Conservation (phyloP, 2,888 invertebrate species). For the Romanomermis culicivorax region DNA sequence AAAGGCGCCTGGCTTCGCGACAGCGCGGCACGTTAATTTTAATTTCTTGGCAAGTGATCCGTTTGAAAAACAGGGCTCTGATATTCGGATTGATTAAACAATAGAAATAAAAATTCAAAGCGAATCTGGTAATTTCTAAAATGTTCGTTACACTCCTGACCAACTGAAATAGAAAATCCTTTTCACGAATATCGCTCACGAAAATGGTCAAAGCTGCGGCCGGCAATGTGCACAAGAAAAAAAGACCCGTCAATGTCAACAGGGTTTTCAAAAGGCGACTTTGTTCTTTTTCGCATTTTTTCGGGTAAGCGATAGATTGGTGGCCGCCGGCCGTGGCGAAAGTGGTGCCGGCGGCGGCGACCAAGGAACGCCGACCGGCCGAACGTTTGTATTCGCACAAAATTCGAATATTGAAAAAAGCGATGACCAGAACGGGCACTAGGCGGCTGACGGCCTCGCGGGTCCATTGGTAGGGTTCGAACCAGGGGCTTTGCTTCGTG, state of each 20-base stretch:
- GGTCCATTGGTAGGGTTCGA: constrained; percentile 12
- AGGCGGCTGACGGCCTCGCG: constrained; percentile 30
- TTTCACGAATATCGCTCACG: constrained; percentile 28
- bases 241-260: constrained; percentile 33
- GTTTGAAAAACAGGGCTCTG: constrained; percentile 18
- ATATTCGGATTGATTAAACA: constrained; percentile 32
- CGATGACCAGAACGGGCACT: constrained; percentile 33
- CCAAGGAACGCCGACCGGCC: constrained; percentile 25
- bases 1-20: no score
- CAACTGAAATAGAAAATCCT: constrained; percentile 28
- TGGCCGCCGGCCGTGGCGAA: no score
- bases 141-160: constrained; percentile 34
- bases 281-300: constrained; percentile 30
- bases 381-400: constrained; percentile 33
- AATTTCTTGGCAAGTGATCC: neutral
- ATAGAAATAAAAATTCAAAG: constrained; percentile 36
- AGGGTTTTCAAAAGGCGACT: constrained; percentile 33
- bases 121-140: constrained; percentile 35
- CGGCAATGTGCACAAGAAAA: constrained; percentile 35
- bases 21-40: no score
- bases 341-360: constrained; percentile 17
- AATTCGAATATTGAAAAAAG: constrained; percentile 33
- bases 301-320: constrained; percentile 15
- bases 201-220: constrained; percentile 33
- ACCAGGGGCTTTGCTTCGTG: neutral